phyloP scores from a whole-genome alignment of 1,140 invertebrate species.

The Eumaeus atala region DNA sequence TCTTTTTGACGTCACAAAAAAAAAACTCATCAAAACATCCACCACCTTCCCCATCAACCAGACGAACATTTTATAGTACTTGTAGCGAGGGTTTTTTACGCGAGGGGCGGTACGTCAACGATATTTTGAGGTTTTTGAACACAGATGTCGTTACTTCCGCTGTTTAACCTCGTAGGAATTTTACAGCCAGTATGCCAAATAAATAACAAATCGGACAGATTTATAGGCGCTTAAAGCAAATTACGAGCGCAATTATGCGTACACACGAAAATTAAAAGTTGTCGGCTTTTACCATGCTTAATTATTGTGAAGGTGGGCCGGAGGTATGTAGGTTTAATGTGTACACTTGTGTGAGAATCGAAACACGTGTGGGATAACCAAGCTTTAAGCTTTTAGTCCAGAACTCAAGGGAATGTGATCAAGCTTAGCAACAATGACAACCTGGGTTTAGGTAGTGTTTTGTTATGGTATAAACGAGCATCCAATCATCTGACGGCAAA shows the following conservation, averaged over 20 bases:
- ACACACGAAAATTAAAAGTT: slow-evolving; percentile 65
- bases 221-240: slow-evolving; percentile 50
- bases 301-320: slow-evolving; percentile 14
- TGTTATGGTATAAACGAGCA: no score
- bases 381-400: no score
- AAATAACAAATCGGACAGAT: slow-evolving; percentile 58
- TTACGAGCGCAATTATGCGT: slow-evolving; percentile 58
- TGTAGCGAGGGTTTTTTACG: neutral
- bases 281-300: slow-evolving; percentile 16
- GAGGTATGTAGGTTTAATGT: slow-evolving; percentile 1
- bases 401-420: no score
- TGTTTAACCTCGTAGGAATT: slow-evolving; percentile 33
- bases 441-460: no score
- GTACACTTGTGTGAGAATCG: no score
- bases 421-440: no score
- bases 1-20: no score
- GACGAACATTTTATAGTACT: no score
- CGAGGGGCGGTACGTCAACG: neutral
- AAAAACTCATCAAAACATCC: no score
- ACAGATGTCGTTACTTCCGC: slow-evolving; percentile 19
- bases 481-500: no score
- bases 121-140: slow-evolving; percentile 11
- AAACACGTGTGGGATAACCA: no score
- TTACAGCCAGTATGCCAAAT: slow-evolving; percentile 38
- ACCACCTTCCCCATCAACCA: no score